Base-by-base conservation (phyloP, 2,888 invertebrate genomes). In the Eilema depressum region DNA sequence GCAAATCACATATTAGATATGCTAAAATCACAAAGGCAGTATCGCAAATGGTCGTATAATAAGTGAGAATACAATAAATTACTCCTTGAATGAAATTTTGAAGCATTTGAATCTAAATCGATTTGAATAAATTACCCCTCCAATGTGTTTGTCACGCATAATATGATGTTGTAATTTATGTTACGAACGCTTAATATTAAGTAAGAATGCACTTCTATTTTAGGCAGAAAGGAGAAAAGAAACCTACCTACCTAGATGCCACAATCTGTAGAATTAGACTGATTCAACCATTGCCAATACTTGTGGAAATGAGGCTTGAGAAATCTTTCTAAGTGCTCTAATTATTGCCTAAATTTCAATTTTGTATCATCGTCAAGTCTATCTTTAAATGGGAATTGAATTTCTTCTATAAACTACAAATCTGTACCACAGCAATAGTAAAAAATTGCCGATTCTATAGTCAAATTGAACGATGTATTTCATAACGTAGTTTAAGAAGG, bases 401-500 rank as follows among this genome's bases (percentile, higher is more conserved):
- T 53, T 53, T 53, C 53, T n/a, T 2, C 53, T 53, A n/a, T n/a
- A n/a, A 59, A 14, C 59, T 59, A 59, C 26, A 59, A 25, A 59
- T 20, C 47, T 7, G 47, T 47, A 53, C 53, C n/a, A n/a, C 17
- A 4, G 20, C 5, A 47, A 20, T 47, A 7, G 41, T 4, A 37
- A 25, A 33, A 47, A 71, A 73, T 66, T 63, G 63, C 75, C 63
- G 60, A 66, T 70, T 68, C 71, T 66, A 62, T 61, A 63, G 57
- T 70, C 65, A 63, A 71, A 75, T 68, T 23, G 70, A 68, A 68
- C 59, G 37, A 10, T 20, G 65, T 62, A 66, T 69, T 69, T 71
- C 69, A 73, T 60, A 66, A 74, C 68, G 64, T 65, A 69, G 70
- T 70, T 80, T 77, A 80, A 75, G 77, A 77, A 77, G 80, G 77